phyloP scores from a whole-genome alignment of 2,113 vertebrate species.

The Ammodramus savannarum region DNA sequence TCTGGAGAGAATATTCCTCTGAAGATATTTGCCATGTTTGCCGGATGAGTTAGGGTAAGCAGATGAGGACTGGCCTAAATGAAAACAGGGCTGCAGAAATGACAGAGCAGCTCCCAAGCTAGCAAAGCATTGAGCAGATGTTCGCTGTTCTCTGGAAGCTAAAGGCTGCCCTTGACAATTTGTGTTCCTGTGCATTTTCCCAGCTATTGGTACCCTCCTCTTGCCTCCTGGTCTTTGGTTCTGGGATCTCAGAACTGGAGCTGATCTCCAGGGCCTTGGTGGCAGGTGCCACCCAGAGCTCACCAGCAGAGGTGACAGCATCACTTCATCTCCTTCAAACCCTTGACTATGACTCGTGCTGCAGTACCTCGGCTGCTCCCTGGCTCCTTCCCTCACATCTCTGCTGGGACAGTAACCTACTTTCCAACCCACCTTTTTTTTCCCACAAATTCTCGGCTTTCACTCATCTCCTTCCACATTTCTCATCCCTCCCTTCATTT shows the following conservation, averaged over 20 bases:
- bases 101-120: not conserved
- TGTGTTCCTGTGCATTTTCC: not conserved
- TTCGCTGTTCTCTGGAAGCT: not conserved
- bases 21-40: not conserved
- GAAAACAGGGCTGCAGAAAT: not conserved
- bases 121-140: not conserved
- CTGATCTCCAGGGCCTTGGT: not conserved
- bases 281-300: not conserved
- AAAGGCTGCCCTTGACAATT: not conserved
- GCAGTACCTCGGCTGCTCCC: not conserved
- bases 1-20: not conserved
- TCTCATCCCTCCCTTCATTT: not conserved
- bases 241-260: not conserved
- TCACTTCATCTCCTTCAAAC: not conserved
- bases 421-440: not conserved
- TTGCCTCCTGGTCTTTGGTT: not conserved
- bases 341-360: rapidly evolving
- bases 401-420: not conserved
- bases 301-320: not conserved
- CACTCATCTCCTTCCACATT: not conserved
- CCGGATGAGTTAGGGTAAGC: not conserved
- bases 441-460: not conserved
- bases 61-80: not conserved
- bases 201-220: not conserved
- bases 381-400: not conserved